A percentile compares a stretch with the other conserved stretches of the same genome.
phyloP scores from a whole-genome alignment of 2,797 vertebrate species.

The Setipinna tenuifilis region DNA sequence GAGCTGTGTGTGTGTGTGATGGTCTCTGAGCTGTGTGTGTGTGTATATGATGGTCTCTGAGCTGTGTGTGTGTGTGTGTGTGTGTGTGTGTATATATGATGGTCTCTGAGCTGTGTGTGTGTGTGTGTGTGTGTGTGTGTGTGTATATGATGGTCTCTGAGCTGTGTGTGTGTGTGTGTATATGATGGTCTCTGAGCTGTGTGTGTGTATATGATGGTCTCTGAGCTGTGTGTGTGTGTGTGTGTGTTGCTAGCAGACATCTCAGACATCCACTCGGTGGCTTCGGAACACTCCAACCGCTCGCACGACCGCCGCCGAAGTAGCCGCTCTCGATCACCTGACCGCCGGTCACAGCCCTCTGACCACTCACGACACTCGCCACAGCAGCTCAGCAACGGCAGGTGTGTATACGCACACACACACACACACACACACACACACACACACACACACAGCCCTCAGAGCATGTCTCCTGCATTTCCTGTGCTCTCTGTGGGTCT shows the following conservation, averaged over 20 bases:
- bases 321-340: slow-evolving; percentile 93
- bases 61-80: neutral
- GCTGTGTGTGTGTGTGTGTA: neutral
- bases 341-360: slow-evolving; percentile 93
- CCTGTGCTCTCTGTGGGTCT: too few relatives aligned
- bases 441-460: too few relatives aligned
- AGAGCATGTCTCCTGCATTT: too few relatives aligned
- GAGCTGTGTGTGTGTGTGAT: neutral
- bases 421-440: neutral
- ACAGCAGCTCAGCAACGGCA: slow-evolving; percentile 95
- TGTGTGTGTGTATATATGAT: too few relatives aligned
- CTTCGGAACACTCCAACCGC: slow-evolving; percentile 97
- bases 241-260: slow-evolving; percentile 82
- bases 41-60: neutral
- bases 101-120: slow-evolving; percentile 2
- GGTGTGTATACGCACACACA: slow-evolving; percentile 70
- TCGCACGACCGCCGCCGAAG: slow-evolving; percentile 92
- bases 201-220: neutral
- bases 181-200: neutral
- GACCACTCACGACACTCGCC: slow-evolving; percentile 96
- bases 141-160: neutral
- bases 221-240: neutral
- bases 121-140: neutral
- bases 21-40: slow-evolving; percentile 2
- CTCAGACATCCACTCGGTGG: slow-evolving; percentile 99